phyloP scores from a whole-genome alignment of 2,797 vertebrate genomes.

The Aeoliscus strigatus region DNA sequence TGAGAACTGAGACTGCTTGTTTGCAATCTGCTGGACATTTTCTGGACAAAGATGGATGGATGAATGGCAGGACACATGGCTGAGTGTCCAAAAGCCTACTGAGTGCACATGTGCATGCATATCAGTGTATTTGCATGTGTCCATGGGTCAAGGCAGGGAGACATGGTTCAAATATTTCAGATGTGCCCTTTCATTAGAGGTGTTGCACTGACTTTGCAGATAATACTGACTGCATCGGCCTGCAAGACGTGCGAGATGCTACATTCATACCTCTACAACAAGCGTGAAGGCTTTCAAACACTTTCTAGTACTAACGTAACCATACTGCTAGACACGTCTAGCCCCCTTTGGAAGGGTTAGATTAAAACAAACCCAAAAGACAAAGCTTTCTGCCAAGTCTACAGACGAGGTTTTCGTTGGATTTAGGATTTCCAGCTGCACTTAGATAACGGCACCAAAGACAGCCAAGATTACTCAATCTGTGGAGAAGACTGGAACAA shows the following conservation, averaged over 20 bases:
- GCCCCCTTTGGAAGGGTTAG: conserved; percentile 10
- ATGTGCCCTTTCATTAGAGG: conserved; percentile 10
- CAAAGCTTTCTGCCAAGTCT: conserved; percentile 30
- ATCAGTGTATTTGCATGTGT: conserved; percentile 29
- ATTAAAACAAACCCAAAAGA: conserved; percentile 18
- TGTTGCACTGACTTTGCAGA: conserved; percentile 6
- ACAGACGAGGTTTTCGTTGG: conserved; percentile 48
- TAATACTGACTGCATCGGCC: conserved; percentile 15
- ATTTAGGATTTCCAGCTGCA: conserved; percentile 23
- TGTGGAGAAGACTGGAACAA: conserved; percentile 40
- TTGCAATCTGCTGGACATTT: conserved; percentile 33
- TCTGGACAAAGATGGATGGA: conserved; percentile 31
- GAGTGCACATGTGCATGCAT: conserved; percentile 30
- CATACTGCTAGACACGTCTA: conserved; percentile 4
- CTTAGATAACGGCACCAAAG: conserved; percentile 45
- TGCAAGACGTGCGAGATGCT: conserved; percentile 28
- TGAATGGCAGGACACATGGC: conserved; percentile 30
- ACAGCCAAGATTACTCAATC: conserved; percentile 51
- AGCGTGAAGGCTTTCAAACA: conserved; percentile 8
- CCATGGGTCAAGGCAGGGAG: conserved; percentile 36
- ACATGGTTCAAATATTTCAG: no score
- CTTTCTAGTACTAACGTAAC: conserved; percentile 7
- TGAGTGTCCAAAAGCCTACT: no score
- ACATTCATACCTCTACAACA: conserved; percentile 5
- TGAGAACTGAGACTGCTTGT: conserved; percentile 9